Evolutionary conservation across 2,888 invertebrate genomes (phyloP).

Genomic region (Halictus ligatus): DNA sequence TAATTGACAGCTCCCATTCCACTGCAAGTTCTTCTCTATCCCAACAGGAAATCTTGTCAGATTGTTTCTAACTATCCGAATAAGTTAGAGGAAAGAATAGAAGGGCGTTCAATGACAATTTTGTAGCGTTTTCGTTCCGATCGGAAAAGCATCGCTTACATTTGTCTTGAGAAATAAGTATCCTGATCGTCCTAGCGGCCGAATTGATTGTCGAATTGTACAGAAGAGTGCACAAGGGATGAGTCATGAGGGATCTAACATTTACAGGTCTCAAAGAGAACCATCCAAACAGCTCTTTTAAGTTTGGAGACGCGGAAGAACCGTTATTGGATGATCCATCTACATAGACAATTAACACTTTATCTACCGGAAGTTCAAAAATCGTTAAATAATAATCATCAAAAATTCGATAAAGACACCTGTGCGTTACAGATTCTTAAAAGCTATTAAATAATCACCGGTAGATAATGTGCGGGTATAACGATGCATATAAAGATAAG

Average conservation of each 20-base stretch:
- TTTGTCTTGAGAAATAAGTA: constrained; percentile 36
- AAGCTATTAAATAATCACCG: background rate
- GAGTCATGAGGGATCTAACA: background rate
- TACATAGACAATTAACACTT: too few species aligned
- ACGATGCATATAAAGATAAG: background rate
- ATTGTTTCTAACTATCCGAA: background rate
- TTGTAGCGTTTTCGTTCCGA: constrained; percentile 23
- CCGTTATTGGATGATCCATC: too few species aligned
- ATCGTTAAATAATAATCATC: background rate
- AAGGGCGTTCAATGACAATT: constrained; percentile 14
- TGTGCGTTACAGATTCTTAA: background rate
- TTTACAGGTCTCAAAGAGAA: background rate
- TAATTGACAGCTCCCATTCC: background rate
- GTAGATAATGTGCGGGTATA: background rate
- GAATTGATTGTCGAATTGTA: background rate
- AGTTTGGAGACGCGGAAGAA: background rate
- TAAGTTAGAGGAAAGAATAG: background rate
- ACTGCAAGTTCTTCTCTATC: background rate
- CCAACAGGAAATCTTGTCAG: background rate
- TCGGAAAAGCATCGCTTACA: constrained; percentile 8
- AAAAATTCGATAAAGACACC: background rate
- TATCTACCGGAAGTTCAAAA: too few species aligned
- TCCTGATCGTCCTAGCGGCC: constrained; percentile 35
- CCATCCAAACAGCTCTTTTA: background rate
- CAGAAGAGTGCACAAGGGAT: background rate